Evolutionary conservation across 2,888 invertebrate genomes (phyloP).

Genomic region (Caenorhabditis becei): DNA sequence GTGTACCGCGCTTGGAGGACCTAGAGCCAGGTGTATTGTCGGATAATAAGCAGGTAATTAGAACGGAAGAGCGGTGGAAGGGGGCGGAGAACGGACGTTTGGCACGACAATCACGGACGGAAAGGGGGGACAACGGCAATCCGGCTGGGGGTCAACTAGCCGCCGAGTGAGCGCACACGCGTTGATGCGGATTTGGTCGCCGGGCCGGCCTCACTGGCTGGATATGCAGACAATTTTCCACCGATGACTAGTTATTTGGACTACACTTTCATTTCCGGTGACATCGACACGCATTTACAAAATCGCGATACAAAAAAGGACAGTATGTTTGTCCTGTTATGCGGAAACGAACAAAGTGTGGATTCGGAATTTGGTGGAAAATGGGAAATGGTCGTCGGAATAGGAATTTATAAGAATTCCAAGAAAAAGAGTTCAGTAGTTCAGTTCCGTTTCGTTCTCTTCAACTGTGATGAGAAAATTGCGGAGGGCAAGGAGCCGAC

Average conservation of each 20-base stretch:
- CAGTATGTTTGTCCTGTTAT: conserved; percentile 59
- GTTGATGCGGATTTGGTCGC: conserved; percentile 54
- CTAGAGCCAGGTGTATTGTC: conserved; percentile 64
- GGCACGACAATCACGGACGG: conserved; percentile 54
- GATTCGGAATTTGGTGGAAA: not conserved
- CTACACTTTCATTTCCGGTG: conserved; percentile 38
- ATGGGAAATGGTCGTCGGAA: not conserved
- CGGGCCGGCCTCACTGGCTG: conserved; percentile 33
- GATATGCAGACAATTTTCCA: conserved; percentile 50
- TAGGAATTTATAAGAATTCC: not conserved
- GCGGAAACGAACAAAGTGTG: conserved; percentile 33
- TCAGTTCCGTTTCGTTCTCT: conserved; percentile 28
- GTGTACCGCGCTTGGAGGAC: conserved; percentile 30
- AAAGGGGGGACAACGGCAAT: conserved; percentile 35
- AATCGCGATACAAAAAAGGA: conserved; percentile 31
- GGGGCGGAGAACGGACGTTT: conserved; percentile 16
- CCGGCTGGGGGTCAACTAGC: conserved; percentile 55
- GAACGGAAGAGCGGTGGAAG: conserved; percentile 42
- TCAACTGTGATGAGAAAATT: conserved; percentile 53
- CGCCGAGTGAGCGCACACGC: conserved; percentile 41
- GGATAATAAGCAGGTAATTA: conserved; percentile 67
- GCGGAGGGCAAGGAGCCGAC: conserved; percentile 23
- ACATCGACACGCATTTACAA: conserved; percentile 36
- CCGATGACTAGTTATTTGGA: conserved; percentile 47
- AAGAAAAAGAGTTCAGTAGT: conserved; percentile 41